Evolutionary conservation across 2,888 invertebrate genomes (phyloP), one percentile per base, ranked within the genome.

Genomic region (Cheilosia soror): DNA sequence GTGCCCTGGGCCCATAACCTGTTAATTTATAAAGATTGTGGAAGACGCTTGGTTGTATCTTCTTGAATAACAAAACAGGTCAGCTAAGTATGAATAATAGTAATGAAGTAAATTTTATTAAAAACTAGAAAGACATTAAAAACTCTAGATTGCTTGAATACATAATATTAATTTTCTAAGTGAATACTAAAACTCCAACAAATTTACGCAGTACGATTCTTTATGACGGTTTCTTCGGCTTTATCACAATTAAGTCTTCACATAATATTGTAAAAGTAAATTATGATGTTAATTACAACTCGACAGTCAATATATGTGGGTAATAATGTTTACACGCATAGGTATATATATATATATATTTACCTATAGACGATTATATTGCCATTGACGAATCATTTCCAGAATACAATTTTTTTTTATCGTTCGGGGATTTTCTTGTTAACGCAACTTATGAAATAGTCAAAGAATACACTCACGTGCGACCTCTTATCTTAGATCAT

Each of bases 281-380:
- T 76, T 69, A 76, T 37, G 57, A 76, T 76, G 76, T 51, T 81
- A 69, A 69, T 63, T 42, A 49, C 27, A 76, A 33, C 4, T 33
- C 37, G 42, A 44, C 40, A 31, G 49, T 20, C 27, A 20, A 42
- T 58, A 65, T 0, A 40, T 81, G 27, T 29, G 51, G 75, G 31
- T 58, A 60, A 73, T 63, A 31, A 6, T 4, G 20, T 20, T 7
- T 37, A 15, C 51, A 66, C 58, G 66, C 25, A 44, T 11, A 27
- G 33, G 2, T 20, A 20, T 11, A 9, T 11, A 27, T 44, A n/a
- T n/a, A n/a, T 11, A 4, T 37, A 11, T 37, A 4, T 37, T 33
- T 55, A n/a, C n/a, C n/a, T 37, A 44, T 55, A 7, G n/a, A 15
- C 2, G 40, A 31, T 15, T 55, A 4, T 15, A 11, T 31, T 44